Evolutionary conservation across 2,888 invertebrate genomes (phyloP), one percentile per base, ranked within the genome.

Genomic region (Brachyopa scutellaris): DNA sequence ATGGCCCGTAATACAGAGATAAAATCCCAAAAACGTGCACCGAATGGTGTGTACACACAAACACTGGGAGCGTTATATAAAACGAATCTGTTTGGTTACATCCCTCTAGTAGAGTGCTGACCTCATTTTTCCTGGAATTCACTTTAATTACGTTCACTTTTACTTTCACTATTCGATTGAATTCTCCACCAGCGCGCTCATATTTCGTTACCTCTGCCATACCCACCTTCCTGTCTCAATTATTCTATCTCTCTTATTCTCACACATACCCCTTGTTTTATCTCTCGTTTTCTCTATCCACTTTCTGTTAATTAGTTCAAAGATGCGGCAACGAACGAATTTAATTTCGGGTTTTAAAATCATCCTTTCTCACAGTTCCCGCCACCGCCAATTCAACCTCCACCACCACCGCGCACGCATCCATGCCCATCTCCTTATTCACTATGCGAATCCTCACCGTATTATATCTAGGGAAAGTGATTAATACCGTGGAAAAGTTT

Each of bases 331-430:
- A 69, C 83, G 69, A 76, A 84, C 67, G 84, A 84, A 84, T 84
- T 84, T 84, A 84, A 84, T 84, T 84, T 84, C 53, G 67, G 74
- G 79, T 84, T 84, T 84, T 53, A 84, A 84, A 84, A 83, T 79
- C 83, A 55, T 64, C 36, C 55, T 61, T 61, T 49, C 51, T 42
- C 57, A 40, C n/a, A n/a, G n/a, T n/a, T n/a, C n/a, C n/a, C n/a
- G n/a, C n/a, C n/a, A n/a, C 36, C 19, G 45, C 26, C 26, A 26
- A 26, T 5, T 6, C 26, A 26, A 3, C 26, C 26, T 6, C 26
- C 6, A 6, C 26, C 26, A 3, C 26, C 6, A 6, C 26, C 57
- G 51, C 66, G 59, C 45, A 66, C 49, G 61, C 64, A 61, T 47
- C 33, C 21, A 19, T 19, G 9, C 64, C 17, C 38, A 64, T 59